Conservation (phyloP, 2,888 invertebrate species). For the Diachrysia chrysitis region DNA sequence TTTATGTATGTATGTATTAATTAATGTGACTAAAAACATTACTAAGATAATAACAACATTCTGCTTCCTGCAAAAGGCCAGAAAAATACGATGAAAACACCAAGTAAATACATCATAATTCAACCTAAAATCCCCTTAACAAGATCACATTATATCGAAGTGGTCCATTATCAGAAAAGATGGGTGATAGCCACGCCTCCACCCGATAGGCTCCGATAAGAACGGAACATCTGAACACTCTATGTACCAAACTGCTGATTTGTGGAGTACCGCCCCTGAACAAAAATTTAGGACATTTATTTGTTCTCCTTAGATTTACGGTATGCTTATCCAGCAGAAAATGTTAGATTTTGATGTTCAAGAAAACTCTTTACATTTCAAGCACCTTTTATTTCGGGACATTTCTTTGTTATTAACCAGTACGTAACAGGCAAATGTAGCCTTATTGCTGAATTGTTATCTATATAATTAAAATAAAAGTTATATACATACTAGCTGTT, state of each 20-base stretch:
- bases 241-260: constrained; percentile 16
- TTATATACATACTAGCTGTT: too few relatives aligned
- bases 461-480: too few relatives aligned
- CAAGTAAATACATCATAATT: constrained; percentile 7
- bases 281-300: constrained; percentile 16
- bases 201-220: constrained; percentile 3
- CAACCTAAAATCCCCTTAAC: constrained; percentile 14
- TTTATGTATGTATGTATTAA: too few relatives aligned
- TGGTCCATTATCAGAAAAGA: constrained; percentile 11
- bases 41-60: too few relatives aligned
- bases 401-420: too few relatives aligned
- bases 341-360: constrained; percentile 1
- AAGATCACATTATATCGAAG: constrained; percentile 20
- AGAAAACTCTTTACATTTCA: background rate
- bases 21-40: too few relatives aligned
- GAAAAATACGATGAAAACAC: background rate
- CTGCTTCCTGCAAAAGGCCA: background rate
- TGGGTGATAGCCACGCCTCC: constrained; percentile 13
- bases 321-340: background rate
- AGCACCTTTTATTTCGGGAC: background rate
- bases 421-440: too few relatives aligned
- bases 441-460: too few relatives aligned
- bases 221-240: constrained; percentile 8
- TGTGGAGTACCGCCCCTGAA: constrained; percentile 9
- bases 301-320: background rate